A percentile compares a stretch with the other conserved stretches of the same genome.
These are phyloP conservation scores for Maniola hyperantus DNA, from an alignment of 2,888 invertebrate genomes.

Conservation along the genomic window DNA sequence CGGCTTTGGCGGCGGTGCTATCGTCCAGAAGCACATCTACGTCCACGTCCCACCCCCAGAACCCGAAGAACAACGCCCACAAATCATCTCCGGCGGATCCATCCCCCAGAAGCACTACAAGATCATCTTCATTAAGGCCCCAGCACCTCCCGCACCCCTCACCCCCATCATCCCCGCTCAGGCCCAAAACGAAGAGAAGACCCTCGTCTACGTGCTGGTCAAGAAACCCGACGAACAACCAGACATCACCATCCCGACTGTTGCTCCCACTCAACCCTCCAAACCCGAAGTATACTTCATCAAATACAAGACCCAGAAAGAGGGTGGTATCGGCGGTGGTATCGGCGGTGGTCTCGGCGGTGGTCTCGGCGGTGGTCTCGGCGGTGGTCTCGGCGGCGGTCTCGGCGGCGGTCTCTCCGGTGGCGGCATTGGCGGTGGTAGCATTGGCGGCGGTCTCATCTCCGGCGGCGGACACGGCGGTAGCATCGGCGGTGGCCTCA, in stretches of 20 bases:
- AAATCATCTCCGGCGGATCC: constrained; percentile 84
- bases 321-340: constrained; percentile 53
- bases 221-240: constrained; percentile 92
- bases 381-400: constrained; percentile 53
- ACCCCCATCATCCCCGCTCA: constrained; percentile 88
- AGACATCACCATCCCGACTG: constrained; percentile 89
- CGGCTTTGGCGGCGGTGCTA: constrained; percentile 77
- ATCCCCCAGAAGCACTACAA: constrained; percentile 91
- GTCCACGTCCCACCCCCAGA: constrained; percentile 93
- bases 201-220: constrained; percentile 91
- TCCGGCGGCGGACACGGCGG: constrained; percentile 49
- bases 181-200: constrained; percentile 90
- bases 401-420: constrained; percentile 48
- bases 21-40: constrained; percentile 91
- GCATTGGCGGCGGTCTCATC: constrained; percentile 43
- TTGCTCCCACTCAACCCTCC: constrained; percentile 88
- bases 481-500: constrained; percentile 54
- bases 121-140: constrained; percentile 93
- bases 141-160: constrained; percentile 88
- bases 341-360: constrained; percentile 48
- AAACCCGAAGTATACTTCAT: constrained; percentile 94
- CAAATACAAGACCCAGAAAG: constrained; percentile 90
- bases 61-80: constrained; percentile 86
- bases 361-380: constrained; percentile 53
- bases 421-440: constrained; percentile 46